These are phyloP conservation scores for Labeo rohita DNA, from an alignment of 2,113 vertebrate genomes.

Conservation along the genomic window DNA sequence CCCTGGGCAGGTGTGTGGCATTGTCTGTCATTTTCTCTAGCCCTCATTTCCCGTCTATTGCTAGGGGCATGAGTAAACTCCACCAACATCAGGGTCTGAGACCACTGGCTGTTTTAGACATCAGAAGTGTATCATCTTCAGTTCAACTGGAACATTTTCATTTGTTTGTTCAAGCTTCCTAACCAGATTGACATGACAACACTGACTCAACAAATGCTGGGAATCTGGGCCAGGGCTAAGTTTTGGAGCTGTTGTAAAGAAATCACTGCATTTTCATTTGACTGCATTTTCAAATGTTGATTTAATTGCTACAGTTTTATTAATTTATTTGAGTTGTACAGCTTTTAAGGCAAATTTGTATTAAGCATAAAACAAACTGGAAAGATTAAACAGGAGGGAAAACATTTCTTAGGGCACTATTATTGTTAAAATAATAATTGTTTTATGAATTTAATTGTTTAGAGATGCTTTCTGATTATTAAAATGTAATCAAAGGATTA, in stretches of 20 bases:
- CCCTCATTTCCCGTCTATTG: not conserved
- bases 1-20: slow-evolving; percentile 66
- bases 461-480: not conserved
- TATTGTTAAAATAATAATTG: too few species aligned
- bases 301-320: too few species aligned
- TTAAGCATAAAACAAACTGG: too few species aligned
- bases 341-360: too few species aligned
- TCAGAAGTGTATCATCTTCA: not conserved
- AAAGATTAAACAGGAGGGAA: too few species aligned
- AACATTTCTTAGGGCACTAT: too few species aligned
- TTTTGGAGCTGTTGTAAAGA: not conserved
- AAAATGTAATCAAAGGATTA: not conserved
- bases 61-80: not conserved
- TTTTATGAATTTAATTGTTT: too few species aligned
- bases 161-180: not conserved
- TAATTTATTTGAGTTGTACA: too few species aligned
- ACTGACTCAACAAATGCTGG: not conserved
- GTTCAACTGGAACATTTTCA: not conserved
- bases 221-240: not conserved
- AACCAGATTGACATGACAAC: not conserved
- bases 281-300: too few species aligned
- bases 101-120: not conserved
- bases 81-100: slow-evolving; percentile 1
- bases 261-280: too few species aligned
- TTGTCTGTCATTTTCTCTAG: slow-evolving; percentile 16